phyloP scores from a whole-genome alignment of 2,113 vertebrate genomes.

The Mormyrus iriodes region DNA sequence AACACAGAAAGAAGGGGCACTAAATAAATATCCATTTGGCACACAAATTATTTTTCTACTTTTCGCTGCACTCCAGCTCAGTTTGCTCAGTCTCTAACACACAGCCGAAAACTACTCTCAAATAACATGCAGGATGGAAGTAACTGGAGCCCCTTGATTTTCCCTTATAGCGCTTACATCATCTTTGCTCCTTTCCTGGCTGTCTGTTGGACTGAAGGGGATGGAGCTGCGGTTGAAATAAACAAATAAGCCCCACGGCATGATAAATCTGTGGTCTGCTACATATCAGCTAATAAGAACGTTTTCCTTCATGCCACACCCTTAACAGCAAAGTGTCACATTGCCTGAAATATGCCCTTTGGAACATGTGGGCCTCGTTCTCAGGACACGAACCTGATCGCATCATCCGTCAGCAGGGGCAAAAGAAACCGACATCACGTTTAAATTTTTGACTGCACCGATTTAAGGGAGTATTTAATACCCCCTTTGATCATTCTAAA shows the following conservation, averaged over 20 bases:
- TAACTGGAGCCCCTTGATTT: constrained; percentile 9
- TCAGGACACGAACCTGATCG: not conserved
- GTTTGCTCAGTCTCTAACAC: not conserved
- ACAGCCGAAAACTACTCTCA: not conserved
- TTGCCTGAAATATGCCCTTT: not conserved
- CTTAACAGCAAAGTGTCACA: not conserved
- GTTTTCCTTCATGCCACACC: not conserved
- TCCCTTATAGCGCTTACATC: not conserved
- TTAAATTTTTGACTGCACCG: not conserved
- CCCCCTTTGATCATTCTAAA: not conserved
- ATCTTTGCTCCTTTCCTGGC: not conserved
- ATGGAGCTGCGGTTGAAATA: not conserved
- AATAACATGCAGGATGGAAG: not conserved
- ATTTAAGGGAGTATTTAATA: not conserved
- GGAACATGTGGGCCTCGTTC: not conserved
- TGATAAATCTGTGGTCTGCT: not conserved
- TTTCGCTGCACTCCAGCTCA: not conserved
- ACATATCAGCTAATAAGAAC: not conserved
- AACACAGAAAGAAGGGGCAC: not conserved
- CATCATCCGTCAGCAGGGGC: not conserved
- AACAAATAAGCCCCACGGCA: not conserved
- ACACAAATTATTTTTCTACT: not conserved
- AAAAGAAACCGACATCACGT: not conserved
- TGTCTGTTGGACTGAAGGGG: not conserved
- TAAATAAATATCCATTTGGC: not conserved